phyloP scores from a whole-genome alignment of 2,888 invertebrate genomes.

The Theristus sp. region DNA sequence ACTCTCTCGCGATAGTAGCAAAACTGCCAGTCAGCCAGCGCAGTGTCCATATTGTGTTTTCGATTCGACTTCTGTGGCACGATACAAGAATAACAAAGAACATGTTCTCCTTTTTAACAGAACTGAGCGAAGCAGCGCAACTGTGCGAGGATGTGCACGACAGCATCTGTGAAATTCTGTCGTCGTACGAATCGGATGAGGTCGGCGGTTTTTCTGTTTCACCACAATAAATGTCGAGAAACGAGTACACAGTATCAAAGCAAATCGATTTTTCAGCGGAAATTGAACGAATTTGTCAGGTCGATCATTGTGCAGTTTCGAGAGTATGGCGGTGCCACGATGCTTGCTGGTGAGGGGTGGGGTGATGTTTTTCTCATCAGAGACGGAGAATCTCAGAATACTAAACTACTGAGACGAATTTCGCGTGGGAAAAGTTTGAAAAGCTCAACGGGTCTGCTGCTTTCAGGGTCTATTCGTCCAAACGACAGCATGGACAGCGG shows the following conservation, averaged over 20 bases:
- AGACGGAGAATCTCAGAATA: too few species aligned
- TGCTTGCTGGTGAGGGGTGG: neutral
- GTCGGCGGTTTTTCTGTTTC: too few species aligned
- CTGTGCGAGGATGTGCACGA: too few species aligned
- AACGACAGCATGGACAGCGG: slow-evolving; percentile 4
- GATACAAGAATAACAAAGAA: too few species aligned
- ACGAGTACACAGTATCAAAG: neutral
- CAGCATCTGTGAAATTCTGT: neutral
- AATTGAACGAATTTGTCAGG: neutral
- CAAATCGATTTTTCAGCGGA: neutral
- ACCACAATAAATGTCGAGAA: too few species aligned
- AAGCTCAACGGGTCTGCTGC: neutral
- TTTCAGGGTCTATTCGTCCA: neutral
- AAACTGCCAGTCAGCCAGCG: too few species aligned
- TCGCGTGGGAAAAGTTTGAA: neutral
- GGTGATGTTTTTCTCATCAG: neutral
- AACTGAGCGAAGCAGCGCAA: too few species aligned
- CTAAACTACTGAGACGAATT: too few species aligned
- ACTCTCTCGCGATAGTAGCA: too few species aligned
- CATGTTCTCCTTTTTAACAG: too few species aligned
- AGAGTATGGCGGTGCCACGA: neutral
- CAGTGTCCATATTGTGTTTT: too few species aligned
- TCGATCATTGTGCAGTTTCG: neutral
- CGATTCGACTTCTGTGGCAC: too few species aligned
- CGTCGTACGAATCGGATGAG: neutral